Conservation (phyloP, 2,888 invertebrate species). For the Vanessa cardui region DNA sequence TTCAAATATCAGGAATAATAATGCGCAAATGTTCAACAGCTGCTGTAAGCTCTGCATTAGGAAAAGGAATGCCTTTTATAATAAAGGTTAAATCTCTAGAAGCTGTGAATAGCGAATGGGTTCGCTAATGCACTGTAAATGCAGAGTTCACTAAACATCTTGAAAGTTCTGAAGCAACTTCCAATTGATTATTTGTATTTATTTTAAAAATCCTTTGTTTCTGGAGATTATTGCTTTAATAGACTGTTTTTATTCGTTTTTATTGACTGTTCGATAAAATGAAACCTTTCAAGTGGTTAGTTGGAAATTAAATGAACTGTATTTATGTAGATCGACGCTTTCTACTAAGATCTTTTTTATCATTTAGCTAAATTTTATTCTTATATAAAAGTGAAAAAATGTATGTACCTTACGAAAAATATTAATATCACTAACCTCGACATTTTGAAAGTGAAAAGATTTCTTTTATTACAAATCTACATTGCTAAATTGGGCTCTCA, state of each 20-base stretch:
- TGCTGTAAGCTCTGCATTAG: background rate
- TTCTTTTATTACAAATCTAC: conserved; percentile 18
- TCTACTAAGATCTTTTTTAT: background rate
- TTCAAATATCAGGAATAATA: background rate
- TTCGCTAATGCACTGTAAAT: conserved; percentile 35
- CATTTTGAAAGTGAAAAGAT: conserved; percentile 14
- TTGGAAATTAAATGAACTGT: background rate
- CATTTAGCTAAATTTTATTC: background rate
- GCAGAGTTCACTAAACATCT: conserved; percentile 18
- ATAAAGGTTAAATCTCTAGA: conserved; percentile 33
- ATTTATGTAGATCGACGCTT: background rate
- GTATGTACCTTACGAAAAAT: background rate
- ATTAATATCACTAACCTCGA: background rate
- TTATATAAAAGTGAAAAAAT: background rate
- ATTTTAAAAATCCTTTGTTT: background rate
- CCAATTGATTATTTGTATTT: conserved; percentile 5
- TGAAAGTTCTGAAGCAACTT: conserved; percentile 1
- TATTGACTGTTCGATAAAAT: too few relatives aligned
- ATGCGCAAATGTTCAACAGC: background rate
- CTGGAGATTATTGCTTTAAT: background rate
- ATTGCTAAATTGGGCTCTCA: conserved; percentile 17
- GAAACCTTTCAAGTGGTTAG: background rate
- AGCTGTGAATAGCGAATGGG: conserved; percentile 32
- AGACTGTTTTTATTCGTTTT: background rate
- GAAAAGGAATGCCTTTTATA: conserved; percentile 6